Percentiles rank a stretch among this genome's conserved stretches.
Conservation (phyloP, 2,888 invertebrate species). For the Sphecodes monilicornis region DNA sequence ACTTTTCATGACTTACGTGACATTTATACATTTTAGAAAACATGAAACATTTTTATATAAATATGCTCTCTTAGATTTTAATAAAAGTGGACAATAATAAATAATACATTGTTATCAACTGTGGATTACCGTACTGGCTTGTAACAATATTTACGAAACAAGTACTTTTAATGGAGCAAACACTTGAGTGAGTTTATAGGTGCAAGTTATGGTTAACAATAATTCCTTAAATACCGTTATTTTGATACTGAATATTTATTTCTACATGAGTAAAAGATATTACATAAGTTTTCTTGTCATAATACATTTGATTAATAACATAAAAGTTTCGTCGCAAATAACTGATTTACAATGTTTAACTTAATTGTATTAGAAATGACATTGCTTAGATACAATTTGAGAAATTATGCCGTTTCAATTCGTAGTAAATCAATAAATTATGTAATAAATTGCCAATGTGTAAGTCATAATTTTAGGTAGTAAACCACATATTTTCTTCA, state of each 20-base stretch:
- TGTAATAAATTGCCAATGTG: neutral
- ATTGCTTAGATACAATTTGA: neutral
- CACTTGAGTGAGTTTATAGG: neutral
- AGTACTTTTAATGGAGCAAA: neutral
- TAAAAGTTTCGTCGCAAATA: conserved; percentile 1
- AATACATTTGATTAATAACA: conserved; percentile 2
- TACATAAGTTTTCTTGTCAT: conserved; percentile 7
- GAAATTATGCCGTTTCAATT: neutral
- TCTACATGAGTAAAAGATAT: conserved; percentile 16
- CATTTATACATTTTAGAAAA: neutral
- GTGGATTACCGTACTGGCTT: neutral
- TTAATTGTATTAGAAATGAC: conserved; percentile 6
- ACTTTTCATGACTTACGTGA: neutral
- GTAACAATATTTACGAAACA: neutral
- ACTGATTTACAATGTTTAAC: conserved; percentile 5
- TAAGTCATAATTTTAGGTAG: neutral
- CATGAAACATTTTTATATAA: neutral
- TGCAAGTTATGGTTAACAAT: neutral
- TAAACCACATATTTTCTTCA: conserved; percentile 1
- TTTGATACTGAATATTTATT: conserved; percentile 18
- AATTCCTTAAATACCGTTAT: neutral
- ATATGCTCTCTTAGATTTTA: neutral
- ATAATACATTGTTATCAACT: neutral
- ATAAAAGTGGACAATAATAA: neutral
- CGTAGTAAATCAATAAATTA: neutral